phyloP scores from a whole-genome alignment of 2,113 vertebrate species.

The Neolamprologus variostigma region DNA sequence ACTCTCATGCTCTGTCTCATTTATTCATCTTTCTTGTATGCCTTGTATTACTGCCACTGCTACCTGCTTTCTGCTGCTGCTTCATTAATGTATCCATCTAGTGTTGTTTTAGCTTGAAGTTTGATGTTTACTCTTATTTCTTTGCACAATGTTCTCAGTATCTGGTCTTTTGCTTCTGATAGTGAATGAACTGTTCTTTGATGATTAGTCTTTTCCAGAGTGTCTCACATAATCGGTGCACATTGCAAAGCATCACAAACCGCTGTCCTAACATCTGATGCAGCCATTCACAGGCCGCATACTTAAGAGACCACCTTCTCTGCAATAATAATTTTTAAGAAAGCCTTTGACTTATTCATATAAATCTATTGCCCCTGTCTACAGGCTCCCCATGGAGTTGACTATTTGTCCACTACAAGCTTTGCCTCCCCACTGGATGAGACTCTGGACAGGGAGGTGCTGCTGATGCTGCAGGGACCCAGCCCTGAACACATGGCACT shows the following conservation, averaged over 20 bases:
- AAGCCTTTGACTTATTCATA: neutral
- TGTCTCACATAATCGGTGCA: neutral
- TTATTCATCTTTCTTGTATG: neutral
- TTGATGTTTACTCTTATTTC: neutral
- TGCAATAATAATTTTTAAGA: neutral
- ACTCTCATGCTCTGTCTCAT: neutral
- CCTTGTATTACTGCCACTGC: neutral
- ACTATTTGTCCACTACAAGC: constrained; percentile 38
- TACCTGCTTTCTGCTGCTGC: neutral
- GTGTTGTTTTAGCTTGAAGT: neutral
- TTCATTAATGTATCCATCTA: neutral
- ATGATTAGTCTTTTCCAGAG: neutral
- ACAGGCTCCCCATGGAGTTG: constrained; percentile 18
- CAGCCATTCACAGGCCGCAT: neutral
- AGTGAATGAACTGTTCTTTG: neutral
- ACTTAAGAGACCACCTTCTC: neutral
- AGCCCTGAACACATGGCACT: constrained; percentile 63
- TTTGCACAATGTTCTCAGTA: neutral
- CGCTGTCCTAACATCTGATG: neutral
- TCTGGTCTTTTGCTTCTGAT: neutral
- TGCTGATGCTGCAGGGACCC: constrained; percentile 74
- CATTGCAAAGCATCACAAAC: neutral
- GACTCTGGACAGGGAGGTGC: constrained; percentile 75
- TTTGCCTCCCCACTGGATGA: constrained; percentile 57
- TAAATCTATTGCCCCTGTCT: neutral